Percentiles rank a stretch among this genome's conserved stretches.
Evolutionary conservation across 2,888 invertebrate genomes (phyloP).

Genomic region (Euspilapteryx auroguttella): DNA sequence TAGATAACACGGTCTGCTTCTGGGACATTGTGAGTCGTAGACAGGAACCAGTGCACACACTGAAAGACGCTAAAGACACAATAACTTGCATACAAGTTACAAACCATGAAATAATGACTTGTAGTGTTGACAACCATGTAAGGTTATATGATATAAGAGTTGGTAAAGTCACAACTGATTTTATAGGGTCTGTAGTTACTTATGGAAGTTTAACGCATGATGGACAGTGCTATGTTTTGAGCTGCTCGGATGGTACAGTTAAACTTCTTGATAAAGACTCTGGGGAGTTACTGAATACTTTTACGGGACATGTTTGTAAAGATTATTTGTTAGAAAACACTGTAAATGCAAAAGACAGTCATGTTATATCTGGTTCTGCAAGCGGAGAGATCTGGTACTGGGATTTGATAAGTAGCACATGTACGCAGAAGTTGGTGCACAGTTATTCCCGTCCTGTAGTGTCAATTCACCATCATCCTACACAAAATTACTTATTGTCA

Average conservation of each 20-base stretch:
- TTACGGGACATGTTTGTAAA: constrained; percentile 78
- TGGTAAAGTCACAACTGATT: constrained; percentile 82
- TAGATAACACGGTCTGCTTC: constrained; percentile 89
- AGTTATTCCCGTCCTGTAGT: constrained; percentile 68
- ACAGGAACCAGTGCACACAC: constrained; percentile 51
- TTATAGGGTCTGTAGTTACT: constrained; percentile 83
- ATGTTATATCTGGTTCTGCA: constrained; percentile 87
- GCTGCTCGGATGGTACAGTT: constrained; percentile 81
- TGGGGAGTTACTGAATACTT: constrained; percentile 61
- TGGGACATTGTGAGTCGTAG: constrained; percentile 73
- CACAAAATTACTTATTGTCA: constrained; percentile 69
- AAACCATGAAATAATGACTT: constrained; percentile 86
- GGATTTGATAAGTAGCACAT: constrained; percentile 78
- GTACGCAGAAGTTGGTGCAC: constrained; percentile 48
- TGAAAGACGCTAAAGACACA: constrained; percentile 94
- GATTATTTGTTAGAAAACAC: constrained; percentile 88
- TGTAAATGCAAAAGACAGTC: constrained; percentile 80
- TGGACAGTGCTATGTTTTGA: constrained; percentile 86
- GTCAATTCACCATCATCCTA: constrained; percentile 82
- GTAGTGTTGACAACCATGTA: constrained; percentile 86
- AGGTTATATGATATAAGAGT: constrained; percentile 89
- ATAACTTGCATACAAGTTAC: constrained; percentile 78
- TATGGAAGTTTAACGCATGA: constrained; percentile 87
- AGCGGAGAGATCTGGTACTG: constrained; percentile 85
- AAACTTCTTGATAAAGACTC: constrained; percentile 83